A percentile compares a stretch with the other conserved stretches of the same genome.
Evolutionary conservation across 1,140 invertebrate genomes (phyloP).

Genomic region (Liolophura sinensis): DNA sequence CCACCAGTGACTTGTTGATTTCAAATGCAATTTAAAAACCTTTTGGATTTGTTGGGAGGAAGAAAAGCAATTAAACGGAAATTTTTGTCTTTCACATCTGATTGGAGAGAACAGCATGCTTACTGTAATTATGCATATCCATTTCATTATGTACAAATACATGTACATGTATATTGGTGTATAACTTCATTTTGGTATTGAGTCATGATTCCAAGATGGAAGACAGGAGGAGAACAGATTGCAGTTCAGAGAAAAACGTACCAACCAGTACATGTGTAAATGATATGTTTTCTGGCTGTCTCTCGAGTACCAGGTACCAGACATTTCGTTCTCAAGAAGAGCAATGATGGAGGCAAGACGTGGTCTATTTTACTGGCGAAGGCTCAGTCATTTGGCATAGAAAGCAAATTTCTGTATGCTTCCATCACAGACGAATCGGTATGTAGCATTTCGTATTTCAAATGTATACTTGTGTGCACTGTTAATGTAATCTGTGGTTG

Average conservation of each 20-base stretch:
- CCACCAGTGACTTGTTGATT: too few relatives aligned
- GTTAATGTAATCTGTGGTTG: too few relatives aligned
- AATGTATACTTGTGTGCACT: background rate
- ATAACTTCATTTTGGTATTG: slow-evolving; percentile 9
- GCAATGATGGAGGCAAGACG: slow-evolving; percentile 19
- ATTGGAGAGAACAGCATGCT: too few relatives aligned
- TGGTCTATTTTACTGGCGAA: slow-evolving; percentile 26
- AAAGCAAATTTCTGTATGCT: slow-evolving; percentile 49
- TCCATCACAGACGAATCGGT: slow-evolving; percentile 22
- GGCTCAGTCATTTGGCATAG: slow-evolving; percentile 39
- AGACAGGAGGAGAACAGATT: background rate
- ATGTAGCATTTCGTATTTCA: background rate
- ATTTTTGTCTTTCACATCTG: too few relatives aligned
- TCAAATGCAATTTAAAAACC: too few relatives aligned
- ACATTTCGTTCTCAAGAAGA: slow-evolving; percentile 24
- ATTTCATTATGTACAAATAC: too few relatives aligned
- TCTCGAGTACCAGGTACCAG: slow-evolving; percentile 9
- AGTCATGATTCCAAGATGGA: slow-evolving; percentile 9
- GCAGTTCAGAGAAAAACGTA: background rate
- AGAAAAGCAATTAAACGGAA: too few relatives aligned
- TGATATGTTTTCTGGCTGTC: slow-evolving; percentile 1
- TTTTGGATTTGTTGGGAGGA: too few relatives aligned
- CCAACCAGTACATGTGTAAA: background rate
- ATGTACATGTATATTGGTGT: background rate
- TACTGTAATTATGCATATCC: background rate